Evolutionary conservation across 2,113 vertebrate genomes (phyloP).

Genomic region (Oceanodroma tethys): DNA sequence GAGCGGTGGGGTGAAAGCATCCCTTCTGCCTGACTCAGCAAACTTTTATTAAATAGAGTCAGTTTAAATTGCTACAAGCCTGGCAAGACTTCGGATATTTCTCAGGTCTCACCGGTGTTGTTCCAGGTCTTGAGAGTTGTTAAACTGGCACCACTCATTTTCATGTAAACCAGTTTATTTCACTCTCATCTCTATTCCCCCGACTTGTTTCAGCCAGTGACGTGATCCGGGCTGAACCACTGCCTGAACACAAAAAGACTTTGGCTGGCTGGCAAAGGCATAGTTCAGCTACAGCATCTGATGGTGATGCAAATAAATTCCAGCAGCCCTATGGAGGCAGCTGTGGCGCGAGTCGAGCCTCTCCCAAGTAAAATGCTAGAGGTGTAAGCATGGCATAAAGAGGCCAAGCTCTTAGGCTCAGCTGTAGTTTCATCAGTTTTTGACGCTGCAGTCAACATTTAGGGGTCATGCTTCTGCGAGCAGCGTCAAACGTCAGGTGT

Average conservation of each 20-base stretch:
- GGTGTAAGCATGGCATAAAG: fast-evolving
- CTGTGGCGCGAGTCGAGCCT: background rate
- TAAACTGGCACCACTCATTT: background rate
- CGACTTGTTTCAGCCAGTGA: background rate
- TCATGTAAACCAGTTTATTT: background rate
- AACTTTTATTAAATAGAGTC: background rate
- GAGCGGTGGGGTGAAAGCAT: background rate
- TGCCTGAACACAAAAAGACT: background rate
- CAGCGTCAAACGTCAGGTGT: background rate
- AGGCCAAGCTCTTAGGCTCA: background rate
- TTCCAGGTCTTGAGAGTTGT: background rate
- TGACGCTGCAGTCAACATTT: background rate
- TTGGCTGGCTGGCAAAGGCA: background rate
- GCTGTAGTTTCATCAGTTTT: background rate
- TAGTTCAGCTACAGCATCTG: background rate
- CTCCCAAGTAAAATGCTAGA: fast-evolving
- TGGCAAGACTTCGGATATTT: background rate
- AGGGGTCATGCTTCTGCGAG: background rate
- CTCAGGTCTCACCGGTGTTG: fast-evolving
- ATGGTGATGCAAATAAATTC: background rate
- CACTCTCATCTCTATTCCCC: background rate
- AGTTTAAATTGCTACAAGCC: background rate
- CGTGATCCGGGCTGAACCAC: background rate
- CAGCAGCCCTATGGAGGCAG: background rate
- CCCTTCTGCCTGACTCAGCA: background rate